These are phyloP conservation scores for Sphaerophoria rueppellii DNA, from an alignment of 2,888 invertebrate species.

Conservation along the genomic window DNA sequence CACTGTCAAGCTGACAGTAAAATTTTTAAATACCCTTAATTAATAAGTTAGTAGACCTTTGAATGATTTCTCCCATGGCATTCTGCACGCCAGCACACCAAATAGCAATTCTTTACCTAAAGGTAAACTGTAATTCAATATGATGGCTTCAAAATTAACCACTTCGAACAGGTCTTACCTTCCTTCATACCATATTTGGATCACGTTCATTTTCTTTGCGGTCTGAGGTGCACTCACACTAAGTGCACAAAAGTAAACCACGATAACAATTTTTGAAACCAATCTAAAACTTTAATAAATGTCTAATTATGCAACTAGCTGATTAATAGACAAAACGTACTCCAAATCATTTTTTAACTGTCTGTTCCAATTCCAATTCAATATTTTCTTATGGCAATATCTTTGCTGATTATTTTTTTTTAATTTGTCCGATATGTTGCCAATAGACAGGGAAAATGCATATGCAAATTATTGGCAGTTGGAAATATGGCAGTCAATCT, in stretches of 20 bases:
- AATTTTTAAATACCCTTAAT: too few species aligned
- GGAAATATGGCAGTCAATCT: not conserved
- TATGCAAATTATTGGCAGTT: slow-evolving; percentile 32
- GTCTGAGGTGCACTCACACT: not conserved
- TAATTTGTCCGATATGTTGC: slow-evolving; percentile 29
- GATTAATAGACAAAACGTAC: slow-evolving; percentile 54
- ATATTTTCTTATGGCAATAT: slow-evolving; percentile 15
- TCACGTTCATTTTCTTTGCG: slow-evolving; percentile 49
- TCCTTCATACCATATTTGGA: slow-evolving; percentile 16
- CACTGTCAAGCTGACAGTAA: slow-evolving; percentile 13
- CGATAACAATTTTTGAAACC: slow-evolving; percentile 4
- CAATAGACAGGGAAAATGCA: slow-evolving; percentile 12
- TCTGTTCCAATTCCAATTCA: slow-evolving; percentile 10
- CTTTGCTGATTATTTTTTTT: not conserved
- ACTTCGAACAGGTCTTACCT: slow-evolving; percentile 4
- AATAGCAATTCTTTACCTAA: slow-evolving; percentile 13
- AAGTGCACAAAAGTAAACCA: not conserved
- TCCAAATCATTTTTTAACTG: slow-evolving; percentile 35
- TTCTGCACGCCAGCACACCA: slow-evolving; percentile 4
- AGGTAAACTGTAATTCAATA: slow-evolving; percentile 19
- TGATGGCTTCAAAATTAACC: not conserved
- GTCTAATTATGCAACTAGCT: slow-evolving; percentile 25
- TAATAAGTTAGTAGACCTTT: not conserved
- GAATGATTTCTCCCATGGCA: slow-evolving; percentile 32
- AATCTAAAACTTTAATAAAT: not conserved